Base-by-base conservation (phyloP, 2,113 vertebrate genomes). In the Neogobius melanostomus region DNA sequence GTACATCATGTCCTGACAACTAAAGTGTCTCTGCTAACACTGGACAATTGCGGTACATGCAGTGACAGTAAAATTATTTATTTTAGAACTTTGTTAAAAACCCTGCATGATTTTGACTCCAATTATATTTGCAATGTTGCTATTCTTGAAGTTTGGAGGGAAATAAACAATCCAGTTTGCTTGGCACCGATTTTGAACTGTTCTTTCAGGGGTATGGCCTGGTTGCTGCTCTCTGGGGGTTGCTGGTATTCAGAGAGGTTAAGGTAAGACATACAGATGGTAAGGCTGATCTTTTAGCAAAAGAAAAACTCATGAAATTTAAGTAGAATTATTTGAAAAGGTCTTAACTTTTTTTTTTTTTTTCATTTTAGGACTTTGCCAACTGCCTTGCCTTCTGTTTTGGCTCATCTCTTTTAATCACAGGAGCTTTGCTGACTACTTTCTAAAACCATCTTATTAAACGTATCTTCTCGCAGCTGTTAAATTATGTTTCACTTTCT, bases 221-320 rank as follows among this genome's bases (percentile, higher is more conserved):
- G 71, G 88, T 98, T 75, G 95, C 95, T 82, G 94, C 93, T 14
- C 66, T 98, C 76, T 97, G 95, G 95, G 95, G 95, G 75, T 88
- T 94, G 66, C 80, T 98, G 61, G 87, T 96, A 5, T 97, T 98
- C 84, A 95, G 91, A 80, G 96, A 98, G 91, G 91, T 98, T 79
- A 94, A 92, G 94, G 95, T 97, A 92, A 86, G 86, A 75, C 57
- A 6, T 12, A 48, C n/a, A 28, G 28, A 28, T 28, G 28, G 28
- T 28, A 3, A 36, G 28, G 28, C 28, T 36, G 28, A 36, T 36
- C 1, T 36, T 36, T 36, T 4, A 36, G 28, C 28, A 36, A 36
- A 36, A 36, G 28, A 36, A 36, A 36, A 36, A 2, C 2, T 2
- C 28, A 36, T 36, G 28, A 36, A 4, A 36, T 36, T 36, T 36